A percentile compares a stretch with the other conserved stretches of the same genome.
phyloP scores from a whole-genome alignment of 2,113 vertebrate genomes.

The Tupaia tana region DNA sequence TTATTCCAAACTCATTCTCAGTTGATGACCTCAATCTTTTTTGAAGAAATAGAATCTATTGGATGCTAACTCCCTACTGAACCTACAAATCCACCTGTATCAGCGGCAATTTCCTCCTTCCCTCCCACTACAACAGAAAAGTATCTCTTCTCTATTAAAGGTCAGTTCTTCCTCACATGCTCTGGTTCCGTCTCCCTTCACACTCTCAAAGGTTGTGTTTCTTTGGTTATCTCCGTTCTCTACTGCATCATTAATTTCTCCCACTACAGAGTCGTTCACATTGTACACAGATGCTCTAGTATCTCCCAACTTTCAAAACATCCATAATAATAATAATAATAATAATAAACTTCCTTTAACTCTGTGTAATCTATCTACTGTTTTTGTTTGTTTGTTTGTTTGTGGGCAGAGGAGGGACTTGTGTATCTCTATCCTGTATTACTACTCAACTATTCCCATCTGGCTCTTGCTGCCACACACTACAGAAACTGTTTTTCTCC shows the following conservation, averaged over 20 bases:
- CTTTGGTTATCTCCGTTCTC: neutral
- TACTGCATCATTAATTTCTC: neutral
- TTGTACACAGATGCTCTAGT: neutral
- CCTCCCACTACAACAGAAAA: neutral
- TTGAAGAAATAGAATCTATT: neutral
- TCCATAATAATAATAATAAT: neutral
- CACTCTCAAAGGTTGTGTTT: constrained; percentile 7
- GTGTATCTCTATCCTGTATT: neutral
- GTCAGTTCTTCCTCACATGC: neutral
- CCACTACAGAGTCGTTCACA: neutral
- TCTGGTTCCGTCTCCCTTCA: neutral
- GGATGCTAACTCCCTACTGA: neutral
- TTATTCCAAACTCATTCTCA: neutral
- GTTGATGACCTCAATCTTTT: neutral
- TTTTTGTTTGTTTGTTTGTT: neutral
- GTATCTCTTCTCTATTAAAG: neutral
- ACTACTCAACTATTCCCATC: neutral
- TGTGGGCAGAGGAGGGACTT: neutral
- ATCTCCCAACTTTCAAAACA: neutral
- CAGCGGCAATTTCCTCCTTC: neutral
- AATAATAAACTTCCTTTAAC: neutral
- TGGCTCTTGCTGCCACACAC: neutral
- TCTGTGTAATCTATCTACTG: neutral
- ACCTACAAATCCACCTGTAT: neutral
- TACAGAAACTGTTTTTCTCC: neutral